Percentiles rank a stretch among this genome's conserved stretches.
phyloP scores from a whole-genome alignment of 2,888 invertebrate species.

The Pachymerium ferrugineum region DNA sequence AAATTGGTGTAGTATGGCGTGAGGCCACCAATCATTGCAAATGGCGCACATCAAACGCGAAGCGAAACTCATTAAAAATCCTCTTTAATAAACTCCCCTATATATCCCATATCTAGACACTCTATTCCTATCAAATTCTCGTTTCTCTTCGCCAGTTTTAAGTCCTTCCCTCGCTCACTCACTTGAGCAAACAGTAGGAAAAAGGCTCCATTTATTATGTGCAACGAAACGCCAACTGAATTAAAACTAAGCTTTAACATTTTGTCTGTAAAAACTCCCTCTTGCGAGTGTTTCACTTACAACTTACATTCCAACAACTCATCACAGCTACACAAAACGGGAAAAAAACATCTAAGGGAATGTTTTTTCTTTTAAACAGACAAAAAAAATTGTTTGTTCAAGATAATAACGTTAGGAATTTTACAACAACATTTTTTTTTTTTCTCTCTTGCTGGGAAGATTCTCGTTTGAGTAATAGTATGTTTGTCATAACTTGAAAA shows the following conservation, averaged over 20 bases:
- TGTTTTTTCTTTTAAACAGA: too few relatives aligned
- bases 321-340: too few relatives aligned
- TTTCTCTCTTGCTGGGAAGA: too few relatives aligned
- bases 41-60: conserved; percentile 16
- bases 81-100: not conserved
- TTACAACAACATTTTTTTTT: not conserved
- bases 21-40: conserved; percentile 9
- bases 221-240: conserved; percentile 9
- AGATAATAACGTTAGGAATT: not conserved
- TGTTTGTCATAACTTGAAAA: too few relatives aligned
- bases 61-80: conserved; percentile 5
- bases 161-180: too few relatives aligned
- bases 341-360: too few relatives aligned
- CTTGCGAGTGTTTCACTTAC: not conserved
- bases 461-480: too few relatives aligned
- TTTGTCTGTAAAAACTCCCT: not conserved
- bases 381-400: too few relatives aligned
- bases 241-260: not conserved
- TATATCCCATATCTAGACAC: conserved; percentile 10
- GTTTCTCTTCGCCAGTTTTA: not conserved
- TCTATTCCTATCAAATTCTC: conserved; percentile 4
- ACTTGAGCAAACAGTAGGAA: not conserved
- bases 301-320: conserved; percentile 11
- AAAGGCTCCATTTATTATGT: not conserved
- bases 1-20: not conserved